Conservation (phyloP, 2,888 invertebrate species). For the Limnephilus lunatus region DNA sequence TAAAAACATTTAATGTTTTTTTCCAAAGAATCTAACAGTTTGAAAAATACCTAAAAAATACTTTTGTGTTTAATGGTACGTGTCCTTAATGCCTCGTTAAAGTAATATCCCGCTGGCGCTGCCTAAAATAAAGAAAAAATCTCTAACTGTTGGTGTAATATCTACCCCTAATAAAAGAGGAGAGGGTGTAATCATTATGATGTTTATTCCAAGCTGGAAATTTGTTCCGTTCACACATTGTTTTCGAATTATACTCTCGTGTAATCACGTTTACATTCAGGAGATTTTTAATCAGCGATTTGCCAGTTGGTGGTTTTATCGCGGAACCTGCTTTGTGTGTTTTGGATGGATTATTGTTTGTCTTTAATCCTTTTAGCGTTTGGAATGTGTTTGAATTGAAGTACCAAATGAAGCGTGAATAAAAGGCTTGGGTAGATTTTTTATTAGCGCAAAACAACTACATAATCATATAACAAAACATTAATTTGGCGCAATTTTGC, state of each 20-base stretch:
- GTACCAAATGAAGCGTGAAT: neutral
- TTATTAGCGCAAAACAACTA: neutral
- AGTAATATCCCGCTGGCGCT: neutral
- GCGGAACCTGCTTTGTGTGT: neutral
- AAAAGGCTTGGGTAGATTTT: neutral
- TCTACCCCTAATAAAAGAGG: neutral
- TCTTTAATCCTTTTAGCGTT: neutral
- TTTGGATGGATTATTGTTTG: neutral
- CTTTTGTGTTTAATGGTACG: slow-evolving; percentile 14
- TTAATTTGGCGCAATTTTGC: too few species aligned
- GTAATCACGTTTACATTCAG: neutral
- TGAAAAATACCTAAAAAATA: neutral
- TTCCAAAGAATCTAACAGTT: neutral
- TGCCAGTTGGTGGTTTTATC: neutral
- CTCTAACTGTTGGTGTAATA: neutral
- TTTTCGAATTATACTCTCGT: neutral
- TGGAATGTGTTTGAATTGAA: neutral
- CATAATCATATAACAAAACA: too few species aligned
- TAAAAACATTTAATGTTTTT: neutral
- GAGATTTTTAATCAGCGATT: neutral
- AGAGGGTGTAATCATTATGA: neutral
- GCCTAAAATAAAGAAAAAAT: neutral
- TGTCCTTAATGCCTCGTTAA: slow-evolving; percentile 20
- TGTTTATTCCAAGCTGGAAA: slow-evolving; percentile 27
- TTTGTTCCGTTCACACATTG: slow-evolving; percentile 16